These are phyloP conservation scores for Torymus texanus DNA, from an alignment of 2,888 invertebrate species.

Conservation along the genomic window DNA sequence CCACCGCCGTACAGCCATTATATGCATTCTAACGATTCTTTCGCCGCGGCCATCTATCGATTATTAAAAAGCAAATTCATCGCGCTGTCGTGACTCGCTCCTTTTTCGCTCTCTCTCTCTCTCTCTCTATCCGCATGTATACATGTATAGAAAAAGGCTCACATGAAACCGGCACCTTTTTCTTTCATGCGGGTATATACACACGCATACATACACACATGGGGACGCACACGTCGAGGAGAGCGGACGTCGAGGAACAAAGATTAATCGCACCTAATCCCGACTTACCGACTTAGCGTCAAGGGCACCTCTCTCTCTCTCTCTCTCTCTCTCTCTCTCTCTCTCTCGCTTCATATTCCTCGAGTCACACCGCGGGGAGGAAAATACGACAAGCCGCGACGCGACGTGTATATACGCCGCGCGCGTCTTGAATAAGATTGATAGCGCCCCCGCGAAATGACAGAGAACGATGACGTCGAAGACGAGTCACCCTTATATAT, in stretches of 20 bases:
- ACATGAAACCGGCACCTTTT: not conserved
- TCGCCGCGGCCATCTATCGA: conserved; percentile 33
- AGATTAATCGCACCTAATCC: conserved; percentile 60
- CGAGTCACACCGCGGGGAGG: conserved; percentile 33
- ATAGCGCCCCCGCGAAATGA: conserved; percentile 34
- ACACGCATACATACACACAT: not conserved
- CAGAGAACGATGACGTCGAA: conserved; percentile 11
- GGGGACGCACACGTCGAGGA: not conserved
- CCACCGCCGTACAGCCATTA: not conserved
- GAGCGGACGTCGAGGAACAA: conserved; percentile 55
- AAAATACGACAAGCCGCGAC: conserved; percentile 54
- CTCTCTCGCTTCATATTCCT: conserved; percentile 51
- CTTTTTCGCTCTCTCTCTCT: conserved; percentile 33
- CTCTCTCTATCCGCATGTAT: not conserved
- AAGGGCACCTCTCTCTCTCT: conserved; percentile 37
- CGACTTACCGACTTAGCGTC: conserved; percentile 53
- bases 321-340: not conserved
- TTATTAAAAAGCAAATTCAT: conserved; percentile 53
- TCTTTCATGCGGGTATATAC: not conserved
- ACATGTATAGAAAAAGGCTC: not conserved
- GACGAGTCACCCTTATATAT: not conserved
- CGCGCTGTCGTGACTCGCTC: conserved; percentile 57
- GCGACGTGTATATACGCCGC: conserved; percentile 1
- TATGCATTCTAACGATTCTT: conserved; percentile 49
- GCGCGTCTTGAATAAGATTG: conserved; percentile 52